A percentile compares a stretch with the other conserved stretches of the same genome.
These are phyloP conservation scores for Lepidochitona cinerea DNA, from an alignment of 2,888 invertebrate species.

Conservation along the genomic window DNA sequence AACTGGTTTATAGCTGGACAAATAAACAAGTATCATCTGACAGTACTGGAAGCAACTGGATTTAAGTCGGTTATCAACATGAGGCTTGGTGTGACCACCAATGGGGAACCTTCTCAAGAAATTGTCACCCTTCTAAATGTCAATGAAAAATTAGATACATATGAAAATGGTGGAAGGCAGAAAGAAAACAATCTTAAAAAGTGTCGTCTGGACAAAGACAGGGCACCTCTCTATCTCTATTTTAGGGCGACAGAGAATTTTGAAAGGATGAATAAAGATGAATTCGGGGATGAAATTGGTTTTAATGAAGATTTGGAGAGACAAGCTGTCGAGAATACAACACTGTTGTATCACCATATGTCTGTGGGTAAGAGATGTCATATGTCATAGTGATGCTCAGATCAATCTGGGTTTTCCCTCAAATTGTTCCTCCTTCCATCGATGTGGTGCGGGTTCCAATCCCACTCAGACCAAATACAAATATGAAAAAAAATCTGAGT, in stretches of 20 bases:
- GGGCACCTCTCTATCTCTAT: constrained; percentile 43
- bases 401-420: no score
- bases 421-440: no score
- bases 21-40: constrained; percentile 47
- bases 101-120: constrained; percentile 52
- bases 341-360: constrained; percentile 48
- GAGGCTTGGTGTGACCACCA: constrained; percentile 39
- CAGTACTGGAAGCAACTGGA: constrained; percentile 41
- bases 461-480: no score
- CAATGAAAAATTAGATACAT: constrained; percentile 46
- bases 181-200: constrained; percentile 34
- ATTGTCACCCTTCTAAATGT: constrained; percentile 55
- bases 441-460: no score
- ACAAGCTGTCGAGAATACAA: constrained; percentile 36
- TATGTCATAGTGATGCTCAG: no score
- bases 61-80: constrained; percentile 54
- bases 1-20: constrained; percentile 61
- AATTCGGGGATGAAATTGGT: constrained; percentile 63
- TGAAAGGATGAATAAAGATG: constrained; percentile 47
- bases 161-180: constrained; percentile 48
- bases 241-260: constrained; percentile 44
- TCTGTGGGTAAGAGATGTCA: constrained; percentile 57
- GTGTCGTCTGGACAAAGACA: constrained; percentile 38
- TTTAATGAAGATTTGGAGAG: constrained; percentile 53
- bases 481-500: no score